These are phyloP conservation scores for Habroteleia sp. DNA, from an alignment of 2,888 invertebrate genomes.

Conservation along the genomic window DNA sequence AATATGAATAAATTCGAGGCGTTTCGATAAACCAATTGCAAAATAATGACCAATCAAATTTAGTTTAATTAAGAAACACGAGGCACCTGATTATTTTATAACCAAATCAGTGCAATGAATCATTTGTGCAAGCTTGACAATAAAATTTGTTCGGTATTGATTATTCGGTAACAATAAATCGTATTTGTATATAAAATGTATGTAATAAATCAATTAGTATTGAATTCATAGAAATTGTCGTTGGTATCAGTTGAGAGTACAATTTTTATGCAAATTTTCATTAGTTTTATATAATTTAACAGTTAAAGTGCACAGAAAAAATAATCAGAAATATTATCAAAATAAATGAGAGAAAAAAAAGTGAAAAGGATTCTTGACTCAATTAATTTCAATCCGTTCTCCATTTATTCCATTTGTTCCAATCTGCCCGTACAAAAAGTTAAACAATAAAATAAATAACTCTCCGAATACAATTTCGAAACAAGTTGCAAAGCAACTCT, in stretches of 20 bases:
- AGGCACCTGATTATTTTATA: slow-evolving; percentile 8
- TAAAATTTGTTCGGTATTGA: slow-evolving; percentile 12
- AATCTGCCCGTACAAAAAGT: no score
- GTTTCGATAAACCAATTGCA: not conserved
- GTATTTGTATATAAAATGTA: not conserved
- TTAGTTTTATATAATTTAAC: no score
- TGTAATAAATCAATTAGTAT: slow-evolving; percentile 19
- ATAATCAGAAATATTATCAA: no score
- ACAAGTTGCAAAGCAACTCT: no score
- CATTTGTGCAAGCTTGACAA: not conserved
- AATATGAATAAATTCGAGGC: no score
- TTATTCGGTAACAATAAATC: slow-evolving; percentile 22
- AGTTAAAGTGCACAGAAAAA: no score
- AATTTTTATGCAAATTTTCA: no score
- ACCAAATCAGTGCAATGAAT: slow-evolving; percentile 3
- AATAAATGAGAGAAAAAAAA: no score
- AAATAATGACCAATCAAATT: not conserved
- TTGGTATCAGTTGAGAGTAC: not conserved
- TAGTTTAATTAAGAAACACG: slow-evolving; percentile 4
- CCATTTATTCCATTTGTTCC: no score
- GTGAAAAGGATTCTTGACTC: no score
- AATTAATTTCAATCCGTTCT: no score
- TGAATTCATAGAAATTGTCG: not conserved
- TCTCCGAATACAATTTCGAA: not conserved
- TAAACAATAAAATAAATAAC: no score